These are phyloP conservation scores for Crioceris asparagi DNA, from an alignment of 2,888 invertebrate species.

Conservation along the genomic window DNA sequence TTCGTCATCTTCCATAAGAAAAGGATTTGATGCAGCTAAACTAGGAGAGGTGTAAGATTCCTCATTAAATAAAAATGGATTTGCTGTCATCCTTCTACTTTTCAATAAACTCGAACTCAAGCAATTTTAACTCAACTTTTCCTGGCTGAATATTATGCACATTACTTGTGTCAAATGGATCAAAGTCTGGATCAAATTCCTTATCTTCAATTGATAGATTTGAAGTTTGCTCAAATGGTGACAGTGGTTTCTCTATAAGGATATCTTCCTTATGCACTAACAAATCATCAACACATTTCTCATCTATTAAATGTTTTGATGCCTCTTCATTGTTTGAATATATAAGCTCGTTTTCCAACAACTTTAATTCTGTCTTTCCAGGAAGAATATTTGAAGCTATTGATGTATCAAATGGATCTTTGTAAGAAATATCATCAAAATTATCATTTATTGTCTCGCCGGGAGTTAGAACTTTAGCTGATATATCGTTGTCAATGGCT, in stretches of 20 bases:
- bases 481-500: slow-evolving; percentile 47
- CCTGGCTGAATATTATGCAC: slow-evolving; percentile 44
- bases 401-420: slow-evolving; percentile 83
- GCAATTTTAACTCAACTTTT: slow-evolving; percentile 45
- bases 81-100: slow-evolving; percentile 47
- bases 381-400: slow-evolving; percentile 66
- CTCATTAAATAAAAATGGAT: slow-evolving; percentile 70
- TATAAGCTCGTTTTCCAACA: slow-evolving; percentile 66
- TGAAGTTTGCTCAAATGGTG: slow-evolving; percentile 32
- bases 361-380: slow-evolving; percentile 67
- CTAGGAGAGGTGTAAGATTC: slow-evolving; percentile 46
- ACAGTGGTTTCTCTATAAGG: slow-evolving; percentile 34
- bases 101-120: slow-evolving; percentile 49
- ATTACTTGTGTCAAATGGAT: slow-evolving; percentile 59
- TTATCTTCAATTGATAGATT: slow-evolving; percentile 38
- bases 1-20: slow-evolving; percentile 46
- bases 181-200: slow-evolving; percentile 64
- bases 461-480: slow-evolving; percentile 60
- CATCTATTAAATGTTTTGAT: background rate
- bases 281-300: slow-evolving; percentile 23
- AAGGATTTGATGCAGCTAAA: slow-evolving; percentile 54
- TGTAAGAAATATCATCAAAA: slow-evolving; percentile 38
- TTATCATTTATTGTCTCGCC: slow-evolving; percentile 35
- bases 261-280: slow-evolving; percentile 28
- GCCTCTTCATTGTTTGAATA: slow-evolving; percentile 32